A percentile compares a stretch with the other conserved stretches of the same genome.
Evolutionary conservation across 2,797 vertebrate species (phyloP).

Genomic region (Rallus crepitans): DNA sequence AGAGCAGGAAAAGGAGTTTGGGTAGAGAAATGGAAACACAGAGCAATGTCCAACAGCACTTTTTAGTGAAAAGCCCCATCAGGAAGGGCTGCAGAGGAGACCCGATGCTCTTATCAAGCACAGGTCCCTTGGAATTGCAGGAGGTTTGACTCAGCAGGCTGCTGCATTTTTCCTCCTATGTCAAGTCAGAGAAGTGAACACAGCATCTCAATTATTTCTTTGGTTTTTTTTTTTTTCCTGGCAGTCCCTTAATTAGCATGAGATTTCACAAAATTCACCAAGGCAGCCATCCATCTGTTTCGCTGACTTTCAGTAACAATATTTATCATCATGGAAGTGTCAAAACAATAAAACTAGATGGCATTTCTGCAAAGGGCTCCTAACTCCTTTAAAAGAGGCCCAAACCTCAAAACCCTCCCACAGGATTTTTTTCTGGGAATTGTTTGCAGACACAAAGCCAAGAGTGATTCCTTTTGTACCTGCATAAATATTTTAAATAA

Average conservation of each 20-base stretch:
- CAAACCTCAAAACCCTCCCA: conserved; percentile 45
- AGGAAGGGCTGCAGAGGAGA: background rate
- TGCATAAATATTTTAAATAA: conserved; percentile 44
- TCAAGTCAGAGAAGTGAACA: background rate
- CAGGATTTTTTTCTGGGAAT: background rate
- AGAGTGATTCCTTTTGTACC: conserved; percentile 42
- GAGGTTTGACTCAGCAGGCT: background rate
- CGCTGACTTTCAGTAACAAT: conserved; percentile 67
- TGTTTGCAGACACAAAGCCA: conserved; percentile 45
- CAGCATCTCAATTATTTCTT: background rate
- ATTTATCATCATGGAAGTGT: conserved; percentile 67
- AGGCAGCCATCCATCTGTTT: conserved; percentile 73
- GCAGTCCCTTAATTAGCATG: conserved; percentile 67
- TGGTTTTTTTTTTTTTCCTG: background rate
- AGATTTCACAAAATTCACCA: conserved; percentile 56
- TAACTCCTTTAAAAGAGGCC: conserved; percentile 50
- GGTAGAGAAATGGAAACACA: background rate
- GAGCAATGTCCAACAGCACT: background rate
- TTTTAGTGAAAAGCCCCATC: background rate
- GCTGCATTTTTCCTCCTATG: background rate
- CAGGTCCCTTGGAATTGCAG: background rate
- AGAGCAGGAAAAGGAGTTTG: background rate
- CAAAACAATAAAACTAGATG: conserved; percentile 71
- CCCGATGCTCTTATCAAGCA: background rate
- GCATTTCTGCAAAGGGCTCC: conserved; percentile 63